phyloP scores from a whole-genome alignment of 1,140 invertebrate genomes.

The Steinernema feltiae region DNA sequence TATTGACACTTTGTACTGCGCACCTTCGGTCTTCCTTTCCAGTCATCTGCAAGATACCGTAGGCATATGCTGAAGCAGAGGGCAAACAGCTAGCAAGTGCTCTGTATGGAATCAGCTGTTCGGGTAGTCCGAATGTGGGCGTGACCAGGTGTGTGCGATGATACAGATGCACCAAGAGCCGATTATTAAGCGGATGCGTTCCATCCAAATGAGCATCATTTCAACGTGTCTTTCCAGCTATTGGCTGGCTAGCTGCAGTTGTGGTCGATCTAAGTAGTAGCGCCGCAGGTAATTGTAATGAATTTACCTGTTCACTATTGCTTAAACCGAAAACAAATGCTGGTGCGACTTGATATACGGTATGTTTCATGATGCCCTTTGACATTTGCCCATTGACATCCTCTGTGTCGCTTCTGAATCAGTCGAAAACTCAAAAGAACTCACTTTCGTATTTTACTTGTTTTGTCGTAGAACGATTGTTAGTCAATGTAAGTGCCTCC shows the following conservation, averaged over 20 bases:
- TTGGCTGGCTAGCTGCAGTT: neutral
- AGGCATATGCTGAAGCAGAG: no score
- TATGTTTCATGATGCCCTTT: no score
- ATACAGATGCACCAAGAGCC: neutral
- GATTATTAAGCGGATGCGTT: neutral
- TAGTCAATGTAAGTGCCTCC: no score
- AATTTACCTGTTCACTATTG: constrained; percentile 5
- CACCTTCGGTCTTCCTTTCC: no score
- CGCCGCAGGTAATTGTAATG: neutral
- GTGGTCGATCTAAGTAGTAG: constrained; percentile 6
- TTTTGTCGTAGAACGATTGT: no score
- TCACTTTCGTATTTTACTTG: no score
- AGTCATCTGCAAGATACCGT: neutral
- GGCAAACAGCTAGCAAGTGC: neutral
- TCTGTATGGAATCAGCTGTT: neutral
- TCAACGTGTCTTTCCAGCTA: neutral
- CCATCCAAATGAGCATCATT: no score
- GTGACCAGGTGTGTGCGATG: neutral
- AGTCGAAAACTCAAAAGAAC: no score
- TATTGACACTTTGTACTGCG: constrained; percentile 4
- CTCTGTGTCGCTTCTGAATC: no score
- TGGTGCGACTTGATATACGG: no score
- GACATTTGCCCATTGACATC: no score
- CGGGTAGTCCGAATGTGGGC: neutral
- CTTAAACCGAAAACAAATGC: neutral